These are phyloP conservation scores for Eretmochelys imbricata DNA, from an alignment of 2,113 vertebrate species.

Conservation along the genomic window DNA sequence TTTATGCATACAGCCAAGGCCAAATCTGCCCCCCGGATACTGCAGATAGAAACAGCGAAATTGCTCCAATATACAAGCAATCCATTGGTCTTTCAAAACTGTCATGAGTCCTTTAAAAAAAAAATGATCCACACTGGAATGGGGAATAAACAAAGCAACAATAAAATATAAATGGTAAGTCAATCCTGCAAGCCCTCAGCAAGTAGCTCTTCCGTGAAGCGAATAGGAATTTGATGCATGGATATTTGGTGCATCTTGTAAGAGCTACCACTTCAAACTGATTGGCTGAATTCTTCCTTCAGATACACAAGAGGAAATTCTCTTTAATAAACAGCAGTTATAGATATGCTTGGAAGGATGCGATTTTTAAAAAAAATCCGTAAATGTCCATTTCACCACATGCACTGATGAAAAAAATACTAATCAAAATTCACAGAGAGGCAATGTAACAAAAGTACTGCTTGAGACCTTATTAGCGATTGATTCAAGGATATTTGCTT, in stretches of 20 bases:
- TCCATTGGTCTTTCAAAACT: background rate
- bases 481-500: background rate
- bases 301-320: background rate
- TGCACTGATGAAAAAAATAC: background rate
- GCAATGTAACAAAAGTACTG: background rate
- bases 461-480: background rate
- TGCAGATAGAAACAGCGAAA: background rate
- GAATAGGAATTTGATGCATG: background rate
- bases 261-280: background rate
- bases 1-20: background rate
- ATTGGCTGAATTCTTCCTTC: background rate
- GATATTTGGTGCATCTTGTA: background rate
- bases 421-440: background rate
- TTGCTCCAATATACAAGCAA: background rate
- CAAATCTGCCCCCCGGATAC: background rate
- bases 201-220: background rate
- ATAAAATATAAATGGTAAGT: background rate
- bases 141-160: accelerated
- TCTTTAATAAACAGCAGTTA: background rate
- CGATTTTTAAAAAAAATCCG: background rate
- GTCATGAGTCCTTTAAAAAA: background rate
- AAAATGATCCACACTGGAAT: background rate
- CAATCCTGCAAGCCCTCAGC: background rate
- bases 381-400: background rate
- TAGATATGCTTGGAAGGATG: background rate